phyloP scores from a whole-genome alignment of 2,888 invertebrate genomes.

The Lypha dubia region DNA sequence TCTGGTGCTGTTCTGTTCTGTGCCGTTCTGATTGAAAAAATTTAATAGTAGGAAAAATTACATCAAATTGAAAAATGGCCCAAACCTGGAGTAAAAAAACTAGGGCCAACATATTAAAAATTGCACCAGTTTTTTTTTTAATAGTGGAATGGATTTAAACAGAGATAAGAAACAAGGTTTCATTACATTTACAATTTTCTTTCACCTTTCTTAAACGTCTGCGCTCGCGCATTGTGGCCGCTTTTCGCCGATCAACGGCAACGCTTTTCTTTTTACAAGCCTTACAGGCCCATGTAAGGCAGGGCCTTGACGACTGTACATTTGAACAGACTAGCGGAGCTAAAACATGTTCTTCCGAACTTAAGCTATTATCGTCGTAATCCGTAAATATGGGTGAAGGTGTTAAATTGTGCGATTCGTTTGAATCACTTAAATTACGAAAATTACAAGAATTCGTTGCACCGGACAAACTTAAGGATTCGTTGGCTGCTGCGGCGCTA shows the following conservation, averaged over 20 bases:
- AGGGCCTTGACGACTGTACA: constrained; percentile 86
- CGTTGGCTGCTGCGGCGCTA: constrained; percentile 34
- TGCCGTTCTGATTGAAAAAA: no score
- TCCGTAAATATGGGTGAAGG: constrained; percentile 82
- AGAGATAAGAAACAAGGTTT: neutral
- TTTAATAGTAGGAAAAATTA: no score
- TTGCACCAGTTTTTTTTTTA: no score
- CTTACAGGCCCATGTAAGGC: constrained; percentile 98
- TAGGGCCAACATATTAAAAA: no score
- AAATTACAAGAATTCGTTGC: constrained; percentile 71
- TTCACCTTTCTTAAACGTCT: constrained; percentile 94
- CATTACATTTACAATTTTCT: neutral
- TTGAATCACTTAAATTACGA: constrained; percentile 73
- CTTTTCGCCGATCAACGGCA: constrained; percentile 97
- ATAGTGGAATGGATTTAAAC: no score
- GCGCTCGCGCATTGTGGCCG: constrained; percentile 97
- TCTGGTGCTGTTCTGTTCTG: no score
- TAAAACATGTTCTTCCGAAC: constrained; percentile 83
- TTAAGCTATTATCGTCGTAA: constrained; percentile 82
- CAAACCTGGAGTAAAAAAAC: no score
- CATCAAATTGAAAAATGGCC: no score
- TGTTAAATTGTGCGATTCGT: constrained; percentile 76
- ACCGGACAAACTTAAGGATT: constrained; percentile 29
- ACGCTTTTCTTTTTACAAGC: constrained; percentile 98
- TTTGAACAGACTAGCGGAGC: constrained; percentile 84